phyloP scores from a whole-genome alignment of 2,113 vertebrate species.

The Ptilonorhynchus violaceus region DNA sequence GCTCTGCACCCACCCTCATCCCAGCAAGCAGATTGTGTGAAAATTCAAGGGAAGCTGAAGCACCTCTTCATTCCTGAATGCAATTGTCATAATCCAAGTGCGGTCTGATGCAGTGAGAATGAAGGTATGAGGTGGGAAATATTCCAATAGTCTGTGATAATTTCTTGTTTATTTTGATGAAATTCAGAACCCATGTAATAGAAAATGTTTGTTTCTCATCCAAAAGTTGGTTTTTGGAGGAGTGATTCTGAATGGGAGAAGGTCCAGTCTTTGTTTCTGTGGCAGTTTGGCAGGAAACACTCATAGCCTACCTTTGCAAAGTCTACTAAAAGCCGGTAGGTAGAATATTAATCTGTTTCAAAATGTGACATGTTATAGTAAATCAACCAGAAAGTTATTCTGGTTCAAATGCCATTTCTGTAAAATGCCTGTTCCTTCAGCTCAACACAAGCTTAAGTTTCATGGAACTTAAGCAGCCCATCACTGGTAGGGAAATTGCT shows the following conservation, averaged over 20 bases:
- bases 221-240: background rate
- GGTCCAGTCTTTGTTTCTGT: background rate
- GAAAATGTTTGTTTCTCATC: background rate
- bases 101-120: background rate
- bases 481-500: fast-evolving
- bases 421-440: background rate
- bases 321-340: background rate
- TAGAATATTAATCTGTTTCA: background rate
- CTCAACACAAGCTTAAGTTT: background rate
- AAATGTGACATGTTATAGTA: background rate
- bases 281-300: background rate
- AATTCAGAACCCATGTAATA: background rate
- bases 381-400: background rate
- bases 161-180: background rate
- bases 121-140: background rate
- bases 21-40: background rate
- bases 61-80: background rate
- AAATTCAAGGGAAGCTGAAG: background rate
- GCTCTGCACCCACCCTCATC: background rate
- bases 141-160: background rate
- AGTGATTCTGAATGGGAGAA: background rate
- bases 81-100: background rate
- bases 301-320: background rate
- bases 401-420: background rate
- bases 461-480: background rate